Conservation (phyloP, 2,797 vertebrate genomes). For the Coilia nasus region DNA sequence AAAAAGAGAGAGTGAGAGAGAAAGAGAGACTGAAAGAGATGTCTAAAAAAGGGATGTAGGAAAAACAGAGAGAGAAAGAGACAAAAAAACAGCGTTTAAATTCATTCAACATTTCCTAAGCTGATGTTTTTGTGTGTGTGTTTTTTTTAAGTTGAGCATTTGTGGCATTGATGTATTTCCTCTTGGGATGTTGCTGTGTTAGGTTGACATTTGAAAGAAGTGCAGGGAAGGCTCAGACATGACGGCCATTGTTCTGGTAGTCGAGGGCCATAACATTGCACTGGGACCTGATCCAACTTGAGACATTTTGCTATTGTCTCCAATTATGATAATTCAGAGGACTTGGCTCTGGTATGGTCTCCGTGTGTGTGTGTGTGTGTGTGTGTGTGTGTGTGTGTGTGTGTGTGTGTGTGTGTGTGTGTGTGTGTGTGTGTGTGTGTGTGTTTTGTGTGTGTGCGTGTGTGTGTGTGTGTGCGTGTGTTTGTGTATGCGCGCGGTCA, state of each 20-base stretch:
- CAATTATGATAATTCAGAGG: slow-evolving; percentile 67
- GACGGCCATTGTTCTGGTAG: slow-evolving; percentile 60
- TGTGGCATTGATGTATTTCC: background rate
- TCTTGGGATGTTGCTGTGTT: slow-evolving; percentile 29
- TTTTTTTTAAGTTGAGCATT: background rate
- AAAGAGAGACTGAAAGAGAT: slow-evolving; percentile 13
- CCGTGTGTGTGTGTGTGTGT: slow-evolving; percentile 55
- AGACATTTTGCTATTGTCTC: slow-evolving; percentile 54
- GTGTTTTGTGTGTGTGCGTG: no score
- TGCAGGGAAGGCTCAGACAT: slow-evolving; percentile 51
- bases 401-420: slow-evolving; percentile 41
- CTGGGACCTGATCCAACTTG: slow-evolving; percentile 58
- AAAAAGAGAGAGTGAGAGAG: slow-evolving; percentile 24
- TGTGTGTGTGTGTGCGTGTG: no score
- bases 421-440: background rate
- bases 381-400: slow-evolving; percentile 27
- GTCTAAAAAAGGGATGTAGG: background rate
- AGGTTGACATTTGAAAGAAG: slow-evolving; percentile 53
- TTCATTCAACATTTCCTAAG: background rate
- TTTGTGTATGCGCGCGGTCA: no score
- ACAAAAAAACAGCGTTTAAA: background rate
- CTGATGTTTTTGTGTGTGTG: background rate
- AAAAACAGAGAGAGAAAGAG: no score
- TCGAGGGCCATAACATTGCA: slow-evolving; percentile 60
- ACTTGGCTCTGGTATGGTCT: slow-evolving; percentile 53